Conservation (phyloP, 2,797 vertebrate species). For the Sarcophilus harrisii region DNA sequence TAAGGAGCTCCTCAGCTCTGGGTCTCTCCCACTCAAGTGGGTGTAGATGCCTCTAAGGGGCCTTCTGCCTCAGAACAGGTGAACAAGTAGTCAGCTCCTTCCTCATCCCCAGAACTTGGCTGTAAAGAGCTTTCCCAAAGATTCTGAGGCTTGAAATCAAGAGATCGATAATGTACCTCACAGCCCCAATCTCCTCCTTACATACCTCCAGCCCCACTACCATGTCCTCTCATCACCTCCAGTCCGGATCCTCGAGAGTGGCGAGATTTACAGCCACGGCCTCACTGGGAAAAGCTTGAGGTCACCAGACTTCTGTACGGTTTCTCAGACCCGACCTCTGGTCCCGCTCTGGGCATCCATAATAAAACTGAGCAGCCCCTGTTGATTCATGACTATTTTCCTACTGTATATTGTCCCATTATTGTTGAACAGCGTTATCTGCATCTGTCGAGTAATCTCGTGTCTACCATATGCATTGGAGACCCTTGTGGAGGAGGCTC, state of each 20-base stretch:
- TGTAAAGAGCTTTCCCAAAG: too few species aligned
- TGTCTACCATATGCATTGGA: not conserved
- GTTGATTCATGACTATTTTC: not conserved
- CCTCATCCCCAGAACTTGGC: not conserved
- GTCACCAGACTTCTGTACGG: not conserved
- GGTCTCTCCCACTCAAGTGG: not conserved
- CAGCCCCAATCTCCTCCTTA: not conserved
- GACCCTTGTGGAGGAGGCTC: not conserved
- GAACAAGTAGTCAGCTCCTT: not conserved
- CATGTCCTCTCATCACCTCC: not conserved
- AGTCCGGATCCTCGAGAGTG: not conserved
- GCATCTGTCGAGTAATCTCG: not conserved
- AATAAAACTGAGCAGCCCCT: not conserved
- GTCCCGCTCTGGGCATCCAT: not conserved
- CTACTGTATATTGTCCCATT: not conserved
- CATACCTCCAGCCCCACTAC: not conserved
- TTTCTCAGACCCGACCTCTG: not conserved
- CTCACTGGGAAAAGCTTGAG: not conserved
- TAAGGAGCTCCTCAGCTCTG: not conserved
- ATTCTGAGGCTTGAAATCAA: not conserved
- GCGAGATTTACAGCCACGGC: not conserved
- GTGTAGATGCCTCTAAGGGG: not conserved
- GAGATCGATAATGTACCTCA: not conserved
- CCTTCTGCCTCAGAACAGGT: not conserved
- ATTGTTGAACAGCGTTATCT: not conserved